These are phyloP conservation scores for Tyria jacobaeae DNA, from an alignment of 2,888 invertebrate genomes.

Conservation along the genomic window DNA sequence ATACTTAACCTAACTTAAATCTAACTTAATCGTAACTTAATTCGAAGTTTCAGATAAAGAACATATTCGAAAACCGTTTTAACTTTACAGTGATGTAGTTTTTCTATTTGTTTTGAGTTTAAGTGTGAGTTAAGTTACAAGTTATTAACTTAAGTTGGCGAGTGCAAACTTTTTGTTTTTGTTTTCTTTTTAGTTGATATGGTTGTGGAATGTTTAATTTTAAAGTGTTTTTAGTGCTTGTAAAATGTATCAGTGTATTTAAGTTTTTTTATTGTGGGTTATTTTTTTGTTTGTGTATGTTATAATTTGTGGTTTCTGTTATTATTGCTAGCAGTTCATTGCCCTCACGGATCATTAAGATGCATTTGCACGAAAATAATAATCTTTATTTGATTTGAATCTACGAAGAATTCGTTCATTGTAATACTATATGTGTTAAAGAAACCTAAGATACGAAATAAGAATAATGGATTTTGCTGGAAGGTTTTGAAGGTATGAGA, in stretches of 20 bases:
- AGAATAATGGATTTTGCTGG: background rate
- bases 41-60: constrained; percentile 45
- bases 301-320: constrained; percentile 1
- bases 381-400: background rate
- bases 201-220: constrained; percentile 62
- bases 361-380: background rate
- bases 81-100: constrained; percentile 33
- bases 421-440: background rate
- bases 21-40: constrained; percentile 60
- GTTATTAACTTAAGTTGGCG: constrained; percentile 45
- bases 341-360: background rate
- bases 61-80: constrained; percentile 18
- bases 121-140: constrained; percentile 46
- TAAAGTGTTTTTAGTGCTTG: constrained; percentile 44
- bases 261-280: constrained; percentile 1
- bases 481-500: constrained; percentile 1
- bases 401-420: background rate
- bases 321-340: constrained; percentile 2
- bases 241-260: constrained; percentile 38
- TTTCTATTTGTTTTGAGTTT: constrained; percentile 17
- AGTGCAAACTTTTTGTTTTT: constrained; percentile 61
- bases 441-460: background rate
- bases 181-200: constrained; percentile 53
- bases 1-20: constrained; percentile 33
- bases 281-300: background rate